Conservation (phyloP, 2,797 vertebrate species). For the Pipistrellus pipistrellus region DNA sequence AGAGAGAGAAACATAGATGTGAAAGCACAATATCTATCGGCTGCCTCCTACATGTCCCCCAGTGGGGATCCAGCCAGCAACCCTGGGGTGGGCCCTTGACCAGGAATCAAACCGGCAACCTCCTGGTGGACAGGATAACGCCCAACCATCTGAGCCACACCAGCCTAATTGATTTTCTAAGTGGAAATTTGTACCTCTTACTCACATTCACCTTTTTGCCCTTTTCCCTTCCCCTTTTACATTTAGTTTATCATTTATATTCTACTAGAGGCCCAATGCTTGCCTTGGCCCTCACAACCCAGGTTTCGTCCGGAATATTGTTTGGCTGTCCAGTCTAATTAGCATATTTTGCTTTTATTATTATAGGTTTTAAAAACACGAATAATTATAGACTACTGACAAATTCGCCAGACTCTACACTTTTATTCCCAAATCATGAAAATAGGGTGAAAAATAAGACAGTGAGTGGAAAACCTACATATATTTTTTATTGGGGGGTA, state of each 20-base stretch:
- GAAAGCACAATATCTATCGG: neutral
- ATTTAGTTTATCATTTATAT: neutral
- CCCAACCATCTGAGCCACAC: neutral
- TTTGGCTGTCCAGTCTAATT: no score
- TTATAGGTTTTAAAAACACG: neutral
- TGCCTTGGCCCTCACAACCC: no score
- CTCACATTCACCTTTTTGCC: neutral
- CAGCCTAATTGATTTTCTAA: neutral
- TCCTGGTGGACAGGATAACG: neutral
- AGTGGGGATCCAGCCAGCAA: neutral
- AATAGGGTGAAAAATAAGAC: neutral
- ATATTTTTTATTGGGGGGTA: neutral
- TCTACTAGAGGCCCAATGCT: neutral
- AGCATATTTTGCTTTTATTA: no score
- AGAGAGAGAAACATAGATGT: neutral
- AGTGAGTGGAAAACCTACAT: neutral
- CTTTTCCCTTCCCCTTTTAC: neutral
- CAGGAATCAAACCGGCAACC: neutral
- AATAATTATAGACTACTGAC: neutral
- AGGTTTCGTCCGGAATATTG: no score
- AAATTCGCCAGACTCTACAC: neutral
- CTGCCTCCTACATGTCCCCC: neutral
- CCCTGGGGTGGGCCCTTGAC: neutral
- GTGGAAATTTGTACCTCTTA: neutral
- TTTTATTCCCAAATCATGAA: conserved; percentile 18